A percentile compares a stretch with the other conserved stretches of the same genome.
These are phyloP conservation scores for Oegoconia quadripuncta DNA, from an alignment of 2,888 invertebrate species.

Conservation along the genomic window DNA sequence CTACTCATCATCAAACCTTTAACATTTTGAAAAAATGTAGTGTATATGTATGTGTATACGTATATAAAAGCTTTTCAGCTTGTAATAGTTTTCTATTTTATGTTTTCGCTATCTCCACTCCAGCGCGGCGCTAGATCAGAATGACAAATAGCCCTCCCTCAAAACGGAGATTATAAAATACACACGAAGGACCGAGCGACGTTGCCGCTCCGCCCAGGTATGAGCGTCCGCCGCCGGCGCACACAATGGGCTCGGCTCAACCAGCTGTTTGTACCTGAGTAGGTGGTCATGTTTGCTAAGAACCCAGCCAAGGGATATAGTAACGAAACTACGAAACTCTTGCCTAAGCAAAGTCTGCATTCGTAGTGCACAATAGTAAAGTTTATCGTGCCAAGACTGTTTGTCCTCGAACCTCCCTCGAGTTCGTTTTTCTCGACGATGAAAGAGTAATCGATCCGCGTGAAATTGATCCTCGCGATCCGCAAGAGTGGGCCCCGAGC, in stretches of 20 bases:
- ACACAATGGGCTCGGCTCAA: conserved; percentile 43
- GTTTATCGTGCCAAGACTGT: no score
- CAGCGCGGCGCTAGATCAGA: no score
- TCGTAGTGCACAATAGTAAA: background rate
- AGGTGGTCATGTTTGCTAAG: conserved; percentile 9
- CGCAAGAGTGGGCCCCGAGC: conserved; percentile 46
- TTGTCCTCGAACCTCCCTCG: conserved; percentile 31
- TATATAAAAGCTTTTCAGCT: no score
- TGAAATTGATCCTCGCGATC: conserved; percentile 65
- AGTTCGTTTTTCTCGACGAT: conserved; percentile 22
- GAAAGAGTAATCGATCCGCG: conserved; percentile 63
- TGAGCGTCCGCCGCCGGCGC: conserved; percentile 43
- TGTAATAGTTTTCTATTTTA: no score
- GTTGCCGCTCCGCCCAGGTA: conserved; percentile 53
- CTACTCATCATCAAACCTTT: no score
- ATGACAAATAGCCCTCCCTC: no score
- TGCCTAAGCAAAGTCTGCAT: background rate
- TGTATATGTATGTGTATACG: no score
- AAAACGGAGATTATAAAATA: conserved; percentile 35
- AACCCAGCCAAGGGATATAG: conserved; percentile 1
- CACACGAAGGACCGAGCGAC: conserved; percentile 39
- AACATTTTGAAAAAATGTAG: no score
- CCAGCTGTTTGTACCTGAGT: conserved; percentile 65
- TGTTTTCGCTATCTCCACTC: no score
- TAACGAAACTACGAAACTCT: background rate